phyloP scores from a whole-genome alignment of 2,113 vertebrate species.

The Electrona antarctica region DNA sequence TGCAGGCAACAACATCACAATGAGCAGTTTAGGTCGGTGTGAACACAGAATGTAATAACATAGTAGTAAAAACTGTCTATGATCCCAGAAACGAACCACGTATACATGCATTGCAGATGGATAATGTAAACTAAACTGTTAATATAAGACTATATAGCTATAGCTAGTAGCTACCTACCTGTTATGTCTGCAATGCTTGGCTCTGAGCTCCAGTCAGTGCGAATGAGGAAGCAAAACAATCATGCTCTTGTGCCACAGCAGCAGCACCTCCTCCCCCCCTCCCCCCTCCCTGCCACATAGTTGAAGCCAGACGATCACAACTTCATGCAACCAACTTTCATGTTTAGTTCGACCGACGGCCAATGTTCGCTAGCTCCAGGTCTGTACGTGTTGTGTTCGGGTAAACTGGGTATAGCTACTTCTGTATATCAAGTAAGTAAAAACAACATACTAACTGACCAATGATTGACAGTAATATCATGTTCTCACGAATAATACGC shows the following conservation, averaged over 20 bases:
- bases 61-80: no score
- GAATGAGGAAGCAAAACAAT: conserved; percentile 60
- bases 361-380: conserved; percentile 9
- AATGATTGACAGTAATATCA: rapidly evolving
- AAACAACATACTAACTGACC: no score
- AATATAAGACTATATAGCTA: conserved; percentile 4
- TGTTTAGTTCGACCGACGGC: conserved; percentile 48
- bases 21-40: no score
- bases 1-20: no score
- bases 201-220: conserved; percentile 26
- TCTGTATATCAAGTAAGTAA: conserved; percentile 37
- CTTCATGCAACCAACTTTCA: conserved; percentile 50
- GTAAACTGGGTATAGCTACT: conserved; percentile 7
- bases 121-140: background rate
- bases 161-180: conserved; percentile 28
- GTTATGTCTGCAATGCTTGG: conserved; percentile 10
- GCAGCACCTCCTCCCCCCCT: conserved; percentile 30
- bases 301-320: conserved; percentile 38
- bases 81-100: no score
- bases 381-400: no score
- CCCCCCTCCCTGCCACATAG: conserved; percentile 69
- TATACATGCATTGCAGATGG: no score
- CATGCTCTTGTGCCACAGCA: conserved; percentile 63
- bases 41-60: no score
- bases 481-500: background rate